Base-by-base conservation (phyloP, 2,113 vertebrate species). In the Egretta garzetta region DNA sequence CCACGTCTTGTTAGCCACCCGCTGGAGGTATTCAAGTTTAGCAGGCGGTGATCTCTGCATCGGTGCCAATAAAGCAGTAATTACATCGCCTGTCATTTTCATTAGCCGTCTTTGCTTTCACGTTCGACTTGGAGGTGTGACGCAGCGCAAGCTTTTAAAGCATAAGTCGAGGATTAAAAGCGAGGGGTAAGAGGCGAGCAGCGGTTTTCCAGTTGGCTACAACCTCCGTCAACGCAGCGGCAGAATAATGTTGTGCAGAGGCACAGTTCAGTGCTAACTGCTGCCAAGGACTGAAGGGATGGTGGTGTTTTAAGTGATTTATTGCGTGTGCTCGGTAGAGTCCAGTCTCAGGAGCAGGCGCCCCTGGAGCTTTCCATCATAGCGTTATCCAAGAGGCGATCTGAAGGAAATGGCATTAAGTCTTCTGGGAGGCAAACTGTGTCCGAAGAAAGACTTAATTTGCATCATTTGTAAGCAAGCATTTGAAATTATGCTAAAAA, bases 21-120 rank as follows among this genome's bases (percentile, higher is more conserved):
- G 96, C 96, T 96, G 94, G 97, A 98, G 91, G 86, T 66, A 58
- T 53, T 93, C 79, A 75, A 88, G 87, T 96, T 96, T 92, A 97
- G 93, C 97, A 97, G 95, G 96, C 92, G 93, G 85, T 3, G 14
- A 41, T 92, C 88, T 94, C 97, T 95, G 90, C 92, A 58, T 79
- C 11, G 5, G 64, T 84, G 60, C 96, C 92, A 92, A 91, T 45
- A 95, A 90, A 95, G 96, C 37, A 84, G 86, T 74, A 93, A 95
- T 97, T 96, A 74, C 56, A 43, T 63, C 10, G 12, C 80, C 88
- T 97, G 93, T 94, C 90, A 43, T 94, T 97, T 97, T 95, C 96
- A 71, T 97, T 63, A 95, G 80, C 64, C 39, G 4, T 81, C 96
- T 84, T 92, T 95, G 59, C 83, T 64, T 90, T 91, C 27, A 43